Evolutionary conservation across 2,113 vertebrate genomes (phyloP), one percentile per base, ranked within the genome.

Genomic region (Petrocephalus microphthalmus): DNA sequence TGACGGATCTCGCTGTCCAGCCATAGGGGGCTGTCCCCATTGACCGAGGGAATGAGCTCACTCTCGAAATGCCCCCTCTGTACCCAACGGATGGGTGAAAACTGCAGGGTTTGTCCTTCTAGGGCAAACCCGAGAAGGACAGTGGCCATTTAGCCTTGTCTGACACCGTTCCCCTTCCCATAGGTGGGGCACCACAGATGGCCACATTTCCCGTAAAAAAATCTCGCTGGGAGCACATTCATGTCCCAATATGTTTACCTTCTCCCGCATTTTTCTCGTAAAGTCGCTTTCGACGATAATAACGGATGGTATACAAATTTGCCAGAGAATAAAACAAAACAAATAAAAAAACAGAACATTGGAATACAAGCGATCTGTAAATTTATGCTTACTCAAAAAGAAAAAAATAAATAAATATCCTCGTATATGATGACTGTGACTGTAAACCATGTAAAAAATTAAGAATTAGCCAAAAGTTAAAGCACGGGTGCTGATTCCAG

Each of bases 41-140:
- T 78, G 71, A 78, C 71, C 33, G 71, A 13, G 71, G 71, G 71
- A 37, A 78, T 78, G 71, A 78, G 71, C 71, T 78, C 33, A 78
- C 33, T 78, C 71, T 54, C 19, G 29, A 78, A 78, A 78, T 78
- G 71, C 71, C 71, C 71, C 67, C 71, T 37, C 71, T 42, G 29
- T 78, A 78, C 71, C 71, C 71, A 78, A 42, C 71, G 71, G 71
- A 78, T 78, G 71, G 71, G 71, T 78, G 71, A 78, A 78, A 78
- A 78, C 71, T 78, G 71, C 71, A 25, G 29, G 71, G 71, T 78
- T 42, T 78, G 71, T 78, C 71, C 71, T 78, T 78, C 71, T 42
- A 78, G 71, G 71, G 71, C 71, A 42, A 78, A 78, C 15, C 33
- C 8, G 81, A 84, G 81, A 84, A 84, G 81, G 81, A 78, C 71